Conservation (phyloP, 37 sponge, comb jelly and placozoan genomes). For the Diacarnus erythraeanus region DNA sequence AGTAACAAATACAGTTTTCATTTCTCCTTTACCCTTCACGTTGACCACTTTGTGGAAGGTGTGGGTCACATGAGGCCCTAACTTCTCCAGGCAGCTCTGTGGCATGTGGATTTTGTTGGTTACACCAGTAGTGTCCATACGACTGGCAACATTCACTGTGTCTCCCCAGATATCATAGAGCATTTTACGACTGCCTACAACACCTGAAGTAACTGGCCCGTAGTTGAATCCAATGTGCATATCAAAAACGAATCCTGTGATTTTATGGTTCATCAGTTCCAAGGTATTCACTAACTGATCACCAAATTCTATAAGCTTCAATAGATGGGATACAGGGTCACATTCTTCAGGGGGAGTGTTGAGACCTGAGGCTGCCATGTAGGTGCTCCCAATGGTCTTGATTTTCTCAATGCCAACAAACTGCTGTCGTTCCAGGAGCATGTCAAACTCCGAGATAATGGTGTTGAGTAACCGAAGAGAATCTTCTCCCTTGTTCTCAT, state of each 20-base stretch:
- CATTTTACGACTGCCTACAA: conserved; percentile 89
- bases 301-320: conserved; percentile 75
- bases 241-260: conserved; percentile 38
- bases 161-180: conserved; percentile 98
- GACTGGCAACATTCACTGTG: conserved; percentile 95
- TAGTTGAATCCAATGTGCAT: conserved; percentile 88
- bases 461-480: conserved; percentile 56
- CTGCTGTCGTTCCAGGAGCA: conserved; percentile 48
- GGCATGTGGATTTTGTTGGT: conserved; percentile 83
- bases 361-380: conserved; percentile 92
- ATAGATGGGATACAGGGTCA: conserved; percentile 33
- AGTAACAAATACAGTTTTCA: conserved; percentile 73
- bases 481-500: conserved; percentile 31
- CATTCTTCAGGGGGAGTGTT: conserved; percentile 2
- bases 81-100: conserved; percentile 33
- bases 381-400: conserved; percentile 88
- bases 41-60: conserved; percentile 44
- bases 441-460: conserved; percentile 77
- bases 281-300: conserved; percentile 65
- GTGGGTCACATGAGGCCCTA: conserved; percentile 26
- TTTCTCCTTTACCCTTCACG: conserved; percentile 84
- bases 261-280: conserved; percentile 53
- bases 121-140: conserved; percentile 91
- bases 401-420: conserved; percentile 79
- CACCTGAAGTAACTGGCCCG: conserved; percentile 90